Conservation (phyloP, 1,140 invertebrate species). For the Musca vetustissima region DNA sequence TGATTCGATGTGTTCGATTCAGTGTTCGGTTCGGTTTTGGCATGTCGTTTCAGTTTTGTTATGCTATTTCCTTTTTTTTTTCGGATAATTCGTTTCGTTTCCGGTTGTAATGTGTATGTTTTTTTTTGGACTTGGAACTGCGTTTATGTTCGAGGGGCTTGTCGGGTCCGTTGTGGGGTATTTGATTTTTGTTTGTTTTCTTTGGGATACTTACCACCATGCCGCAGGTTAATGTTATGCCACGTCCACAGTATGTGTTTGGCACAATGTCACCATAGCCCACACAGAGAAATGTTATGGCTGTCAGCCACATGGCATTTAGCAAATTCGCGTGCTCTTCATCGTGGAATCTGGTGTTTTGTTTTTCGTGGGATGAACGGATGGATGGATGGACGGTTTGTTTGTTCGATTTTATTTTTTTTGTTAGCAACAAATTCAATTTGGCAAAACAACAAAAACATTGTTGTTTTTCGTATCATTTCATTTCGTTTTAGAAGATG, state of each 20-base stretch:
- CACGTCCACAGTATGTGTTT: constrained; percentile 90
- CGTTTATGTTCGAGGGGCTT: too few relatives aligned
- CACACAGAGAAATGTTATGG: constrained; percentile 83
- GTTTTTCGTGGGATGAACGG: too few relatives aligned
- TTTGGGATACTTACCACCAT: constrained; percentile 79
- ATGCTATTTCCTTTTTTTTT: too few relatives aligned
- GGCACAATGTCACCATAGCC: constrained; percentile 88
- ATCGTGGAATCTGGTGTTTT: constrained; percentile 74
- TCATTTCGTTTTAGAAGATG: background rate
- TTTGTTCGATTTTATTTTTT: too few relatives aligned
- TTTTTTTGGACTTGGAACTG: background rate
- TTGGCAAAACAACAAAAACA: background rate
- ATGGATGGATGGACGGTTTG: constrained; percentile 11
- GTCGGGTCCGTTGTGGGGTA: too few relatives aligned
- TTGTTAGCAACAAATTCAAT: background rate
- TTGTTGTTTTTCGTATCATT: background rate
- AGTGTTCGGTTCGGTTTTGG: background rate
- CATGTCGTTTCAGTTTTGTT: background rate
- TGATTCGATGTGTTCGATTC: background rate
- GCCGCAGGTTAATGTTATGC: constrained; percentile 86
- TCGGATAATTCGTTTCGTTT: background rate
- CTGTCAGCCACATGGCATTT: constrained; percentile 92
- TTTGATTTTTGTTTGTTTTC: background rate
- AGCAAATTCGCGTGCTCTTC: constrained; percentile 87
- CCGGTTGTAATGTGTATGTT: background rate